phyloP scores from a whole-genome alignment of 2,888 invertebrate genomes.

The Hirtodrosophila confusa region DNA sequence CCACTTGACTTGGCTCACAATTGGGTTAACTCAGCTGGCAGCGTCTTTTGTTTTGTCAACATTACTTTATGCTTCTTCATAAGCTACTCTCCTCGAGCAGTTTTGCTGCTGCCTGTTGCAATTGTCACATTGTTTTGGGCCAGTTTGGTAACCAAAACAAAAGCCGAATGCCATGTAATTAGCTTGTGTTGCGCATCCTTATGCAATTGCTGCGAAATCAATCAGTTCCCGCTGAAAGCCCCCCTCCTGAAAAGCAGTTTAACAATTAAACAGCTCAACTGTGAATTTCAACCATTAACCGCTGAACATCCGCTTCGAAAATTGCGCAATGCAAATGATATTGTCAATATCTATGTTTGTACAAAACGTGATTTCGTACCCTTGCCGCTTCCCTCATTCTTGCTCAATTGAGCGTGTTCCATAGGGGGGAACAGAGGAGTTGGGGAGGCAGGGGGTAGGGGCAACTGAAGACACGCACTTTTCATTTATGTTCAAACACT shows the following conservation, averaged over 20 bases:
- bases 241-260: slow-evolving; percentile 20
- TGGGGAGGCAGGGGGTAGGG: not conserved
- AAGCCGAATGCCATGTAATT: slow-evolving; percentile 48
- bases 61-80: slow-evolving; percentile 55
- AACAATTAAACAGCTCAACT: slow-evolving; percentile 42
- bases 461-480: slow-evolving; percentile 40
- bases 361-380: slow-evolving; percentile 23
- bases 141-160: slow-evolving; percentile 25
- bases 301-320: slow-evolving; percentile 54
- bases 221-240: slow-evolving; percentile 24
- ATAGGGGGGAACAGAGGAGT: too few species aligned
- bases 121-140: slow-evolving; percentile 72
- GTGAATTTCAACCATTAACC: slow-evolving; percentile 48
- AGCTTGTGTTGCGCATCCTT: slow-evolving; percentile 49
- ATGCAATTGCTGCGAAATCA: slow-evolving; percentile 50
- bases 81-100: slow-evolving; percentile 9
- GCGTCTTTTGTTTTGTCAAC: slow-evolving; percentile 67
- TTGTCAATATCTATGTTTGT: slow-evolving; percentile 21
- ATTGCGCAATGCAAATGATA: slow-evolving; percentile 49
- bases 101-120: slow-evolving; percentile 55
- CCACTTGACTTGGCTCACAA: slow-evolving; percentile 49
- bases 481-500: slow-evolving; percentile 46
- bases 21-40: slow-evolving; percentile 40
- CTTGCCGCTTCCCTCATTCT: slow-evolving; percentile 27
- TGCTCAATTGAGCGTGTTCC: slow-evolving; percentile 38